A percentile compares a stretch with the other conserved stretches of the same genome.
Conservation (phyloP, 1,140 invertebrate genomes). For the Nasonia giraulti region DNA sequence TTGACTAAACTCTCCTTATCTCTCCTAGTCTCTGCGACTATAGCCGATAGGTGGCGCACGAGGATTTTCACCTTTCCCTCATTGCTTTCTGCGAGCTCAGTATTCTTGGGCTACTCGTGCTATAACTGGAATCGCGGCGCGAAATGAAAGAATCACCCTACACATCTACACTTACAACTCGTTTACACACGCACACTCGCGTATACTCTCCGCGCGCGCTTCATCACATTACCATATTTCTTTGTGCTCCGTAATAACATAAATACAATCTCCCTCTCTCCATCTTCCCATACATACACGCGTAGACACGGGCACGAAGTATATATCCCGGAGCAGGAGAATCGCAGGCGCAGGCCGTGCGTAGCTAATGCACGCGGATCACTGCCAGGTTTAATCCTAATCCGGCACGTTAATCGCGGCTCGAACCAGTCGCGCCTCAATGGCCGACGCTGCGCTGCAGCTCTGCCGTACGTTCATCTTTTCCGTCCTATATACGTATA, state of each 20-base stretch:
- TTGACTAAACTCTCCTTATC: no score
- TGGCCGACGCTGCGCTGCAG: background rate
- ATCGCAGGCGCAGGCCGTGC: background rate
- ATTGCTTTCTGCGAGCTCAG: no score
- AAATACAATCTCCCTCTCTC: conserved; percentile 25
- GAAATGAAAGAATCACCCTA: no score
- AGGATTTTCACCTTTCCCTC: no score
- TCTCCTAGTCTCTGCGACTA: no score
- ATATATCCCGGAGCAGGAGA: background rate
- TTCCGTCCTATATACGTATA: background rate
- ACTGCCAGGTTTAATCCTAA: conserved; percentile 66
- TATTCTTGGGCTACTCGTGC: no score
- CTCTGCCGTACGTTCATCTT: background rate
- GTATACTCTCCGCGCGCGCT: conserved; percentile 3
- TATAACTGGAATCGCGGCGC: no score
- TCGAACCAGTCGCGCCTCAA: conserved; percentile 54
- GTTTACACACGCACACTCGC: background rate
- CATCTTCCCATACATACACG: background rate
- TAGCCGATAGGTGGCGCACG: no score
- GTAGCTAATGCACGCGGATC: conserved; percentile 7
- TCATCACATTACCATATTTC: conserved; percentile 31
- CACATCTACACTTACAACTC: background rate
- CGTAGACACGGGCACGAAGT: background rate
- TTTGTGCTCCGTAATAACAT: conserved; percentile 22
- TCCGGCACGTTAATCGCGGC: conserved; percentile 68